Evolutionary conservation across 64 coral and sea anemone species (phyloP).

Genomic region (Stichodactyla mertensii): DNA sequence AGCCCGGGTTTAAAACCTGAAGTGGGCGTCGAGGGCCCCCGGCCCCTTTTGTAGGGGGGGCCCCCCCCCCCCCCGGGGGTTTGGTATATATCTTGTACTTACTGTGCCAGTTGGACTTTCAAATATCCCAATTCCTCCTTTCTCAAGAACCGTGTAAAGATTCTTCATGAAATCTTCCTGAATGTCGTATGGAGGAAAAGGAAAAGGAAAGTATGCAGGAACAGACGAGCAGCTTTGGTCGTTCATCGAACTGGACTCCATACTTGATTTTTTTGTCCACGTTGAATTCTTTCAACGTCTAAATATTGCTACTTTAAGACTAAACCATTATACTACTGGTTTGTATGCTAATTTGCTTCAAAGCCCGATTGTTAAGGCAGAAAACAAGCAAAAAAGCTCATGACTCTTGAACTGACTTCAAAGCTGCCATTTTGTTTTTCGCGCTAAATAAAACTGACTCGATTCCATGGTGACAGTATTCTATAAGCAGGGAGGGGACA

Average conservation of each 20-base stretch:
- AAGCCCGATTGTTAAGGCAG: not conserved
- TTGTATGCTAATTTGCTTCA: not conserved
- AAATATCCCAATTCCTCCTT: constrained; percentile 86
- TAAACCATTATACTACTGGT: not conserved
- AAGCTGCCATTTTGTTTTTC: constrained; percentile 3
- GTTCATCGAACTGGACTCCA: not conserved
- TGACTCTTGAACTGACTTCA: not conserved
- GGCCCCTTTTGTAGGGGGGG: too few relatives aligned
- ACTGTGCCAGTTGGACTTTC: constrained; percentile 98
- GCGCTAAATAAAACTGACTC: not conserved
- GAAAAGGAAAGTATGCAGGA: constrained; percentile 79
- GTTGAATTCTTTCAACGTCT: not conserved
- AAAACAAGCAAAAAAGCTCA: not conserved
- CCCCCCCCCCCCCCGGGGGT: too few relatives aligned
- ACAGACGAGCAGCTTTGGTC: not conserved
- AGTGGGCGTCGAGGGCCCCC: too few relatives aligned
- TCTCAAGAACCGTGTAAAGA: constrained; percentile 69
- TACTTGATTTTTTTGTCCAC: not conserved
- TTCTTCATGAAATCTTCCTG: constrained; percentile 94
- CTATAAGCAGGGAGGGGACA: not conserved
- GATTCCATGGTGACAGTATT: not conserved
- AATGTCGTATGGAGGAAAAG: constrained; percentile 98
- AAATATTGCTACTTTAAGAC: not conserved
- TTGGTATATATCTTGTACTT: constrained; percentile 10
- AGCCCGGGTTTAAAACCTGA: too few relatives aligned